Conservation (phyloP, 1,140 invertebrate species). For the Ptiloglossa arizonensis region DNA sequence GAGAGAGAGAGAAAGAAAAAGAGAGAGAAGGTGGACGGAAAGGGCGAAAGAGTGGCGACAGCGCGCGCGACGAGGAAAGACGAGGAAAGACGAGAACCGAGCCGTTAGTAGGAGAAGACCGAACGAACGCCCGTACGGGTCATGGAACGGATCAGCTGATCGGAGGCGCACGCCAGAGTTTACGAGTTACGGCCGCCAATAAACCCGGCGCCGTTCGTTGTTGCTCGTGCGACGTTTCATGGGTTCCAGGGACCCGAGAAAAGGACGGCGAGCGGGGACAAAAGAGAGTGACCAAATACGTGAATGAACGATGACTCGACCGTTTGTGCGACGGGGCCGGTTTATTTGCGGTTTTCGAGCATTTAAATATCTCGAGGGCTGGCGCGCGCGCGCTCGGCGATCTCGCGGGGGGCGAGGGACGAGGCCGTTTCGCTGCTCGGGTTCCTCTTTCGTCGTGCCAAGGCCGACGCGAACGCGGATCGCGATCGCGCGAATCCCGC, state of each 20-base stretch:
- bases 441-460: not conserved
- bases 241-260: conserved; percentile 69
- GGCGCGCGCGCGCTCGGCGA: too few relatives aligned
- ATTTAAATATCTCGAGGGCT: not conserved
- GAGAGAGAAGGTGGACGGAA: not conserved
- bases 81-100: too few relatives aligned
- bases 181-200: conserved; percentile 82
- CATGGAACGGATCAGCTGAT: conserved; percentile 82
- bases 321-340: conserved; percentile 42
- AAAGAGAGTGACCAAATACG: conserved; percentile 63
- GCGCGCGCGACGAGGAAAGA: conserved; percentile 9
- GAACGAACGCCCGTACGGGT: conserved; percentile 71
- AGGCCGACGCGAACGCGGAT: not conserved
- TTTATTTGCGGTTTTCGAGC: not conserved
- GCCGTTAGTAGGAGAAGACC: conserved; percentile 69
- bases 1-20: too few relatives aligned
- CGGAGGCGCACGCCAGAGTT: conserved; percentile 80
- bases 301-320: conserved; percentile 75
- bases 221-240: conserved; percentile 79
- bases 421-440: too few relatives aligned
- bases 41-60: not conserved
- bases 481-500: conserved; percentile 33
- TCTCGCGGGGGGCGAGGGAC: too few relatives aligned
- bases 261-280: conserved; percentile 62
- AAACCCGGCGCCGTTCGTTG: conserved; percentile 79